Conservation (phyloP, 2,888 invertebrate species). For the Drosophila pseudotakahashii region DNA sequence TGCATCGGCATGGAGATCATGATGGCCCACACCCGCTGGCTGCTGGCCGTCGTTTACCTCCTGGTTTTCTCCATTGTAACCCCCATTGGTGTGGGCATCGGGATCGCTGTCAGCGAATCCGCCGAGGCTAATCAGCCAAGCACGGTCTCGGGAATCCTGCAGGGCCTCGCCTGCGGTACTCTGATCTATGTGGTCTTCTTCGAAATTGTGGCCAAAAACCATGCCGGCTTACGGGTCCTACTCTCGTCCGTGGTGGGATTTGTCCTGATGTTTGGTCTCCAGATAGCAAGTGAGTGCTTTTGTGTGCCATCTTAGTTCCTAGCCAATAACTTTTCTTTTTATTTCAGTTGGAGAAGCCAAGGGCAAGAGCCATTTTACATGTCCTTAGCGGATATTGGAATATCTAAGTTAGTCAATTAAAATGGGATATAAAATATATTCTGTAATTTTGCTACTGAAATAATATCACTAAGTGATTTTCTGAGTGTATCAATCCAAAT, state of each 20-base stretch:
- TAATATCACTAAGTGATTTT: too few relatives aligned
- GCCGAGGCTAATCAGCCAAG: slow-evolving; percentile 87
- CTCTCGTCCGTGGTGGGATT: slow-evolving; percentile 89
- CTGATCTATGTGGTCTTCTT: slow-evolving; percentile 97
- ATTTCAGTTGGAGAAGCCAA: slow-evolving; percentile 60
- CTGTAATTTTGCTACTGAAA: too few relatives aligned
- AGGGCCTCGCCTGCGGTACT: slow-evolving; percentile 94
- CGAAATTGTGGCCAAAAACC: slow-evolving; percentile 90
- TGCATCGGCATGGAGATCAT: slow-evolving; percentile 94
- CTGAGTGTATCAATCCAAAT: not conserved
- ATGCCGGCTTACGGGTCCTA: slow-evolving; percentile 87
- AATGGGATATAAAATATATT: too few relatives aligned
- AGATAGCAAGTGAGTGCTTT: slow-evolving; percentile 82
- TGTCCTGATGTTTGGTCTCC: slow-evolving; percentile 89
- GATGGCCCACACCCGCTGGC: slow-evolving; percentile 88
- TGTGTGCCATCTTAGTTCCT: rapidly evolving
- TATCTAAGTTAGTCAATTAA: not conserved
- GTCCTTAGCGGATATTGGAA: slow-evolving; percentile 35
- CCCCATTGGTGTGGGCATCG: slow-evolving; percentile 89
- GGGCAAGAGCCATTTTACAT: slow-evolving; percentile 52
- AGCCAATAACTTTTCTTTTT: not conserved
- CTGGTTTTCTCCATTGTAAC: slow-evolving; percentile 92
- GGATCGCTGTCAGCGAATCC: slow-evolving; percentile 89
- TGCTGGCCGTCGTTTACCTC: slow-evolving; percentile 88
- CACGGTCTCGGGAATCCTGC: slow-evolving; percentile 87